These are phyloP conservation scores for Drosophila demipolita DNA, from an alignment of 2,888 invertebrate species.

Conservation along the genomic window DNA sequence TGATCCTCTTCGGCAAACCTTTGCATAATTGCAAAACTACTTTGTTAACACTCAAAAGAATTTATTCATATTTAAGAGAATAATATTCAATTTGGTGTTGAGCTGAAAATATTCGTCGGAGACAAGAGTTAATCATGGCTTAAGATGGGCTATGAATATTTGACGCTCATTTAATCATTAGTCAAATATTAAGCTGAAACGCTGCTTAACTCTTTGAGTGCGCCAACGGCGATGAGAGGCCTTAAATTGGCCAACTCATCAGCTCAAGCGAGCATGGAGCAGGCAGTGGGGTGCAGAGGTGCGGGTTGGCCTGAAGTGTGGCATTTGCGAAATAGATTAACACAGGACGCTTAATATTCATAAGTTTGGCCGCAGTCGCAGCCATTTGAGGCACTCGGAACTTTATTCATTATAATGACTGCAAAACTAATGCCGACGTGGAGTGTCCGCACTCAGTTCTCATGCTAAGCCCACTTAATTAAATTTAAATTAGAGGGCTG, in stretches of 20 bases:
- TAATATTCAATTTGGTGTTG: background rate
- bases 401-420: conserved; percentile 74
- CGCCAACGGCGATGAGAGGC: conserved; percentile 16
- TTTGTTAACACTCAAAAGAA: conserved; percentile 4
- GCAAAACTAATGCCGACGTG: conserved; percentile 56
- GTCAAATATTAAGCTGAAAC: conserved; percentile 51
- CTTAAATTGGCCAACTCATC: conserved; percentile 51
- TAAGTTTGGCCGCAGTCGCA: conserved; percentile 42
- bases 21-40: background rate
- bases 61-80: background rate
- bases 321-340: conserved; percentile 76
- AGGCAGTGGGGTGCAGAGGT: background rate
- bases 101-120: background rate
- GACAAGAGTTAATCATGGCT: conserved; percentile 6
- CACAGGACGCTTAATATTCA: conserved; percentile 76
- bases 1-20: background rate
- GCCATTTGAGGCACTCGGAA: conserved; percentile 55
- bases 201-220: conserved; percentile 35
- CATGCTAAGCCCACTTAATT: conserved; percentile 69
- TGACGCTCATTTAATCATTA: conserved; percentile 56
- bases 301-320: conserved; percentile 3
- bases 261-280: conserved; percentile 4
- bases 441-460: conserved; percentile 27
- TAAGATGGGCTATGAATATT: conserved; percentile 13
- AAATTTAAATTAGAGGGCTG: conserved; percentile 79